Evolutionary conservation across 92 coral and sea anemone genomes (phyloP), one percentile per base, ranked within the genome.

Genomic region (Metridium senile): DNA sequence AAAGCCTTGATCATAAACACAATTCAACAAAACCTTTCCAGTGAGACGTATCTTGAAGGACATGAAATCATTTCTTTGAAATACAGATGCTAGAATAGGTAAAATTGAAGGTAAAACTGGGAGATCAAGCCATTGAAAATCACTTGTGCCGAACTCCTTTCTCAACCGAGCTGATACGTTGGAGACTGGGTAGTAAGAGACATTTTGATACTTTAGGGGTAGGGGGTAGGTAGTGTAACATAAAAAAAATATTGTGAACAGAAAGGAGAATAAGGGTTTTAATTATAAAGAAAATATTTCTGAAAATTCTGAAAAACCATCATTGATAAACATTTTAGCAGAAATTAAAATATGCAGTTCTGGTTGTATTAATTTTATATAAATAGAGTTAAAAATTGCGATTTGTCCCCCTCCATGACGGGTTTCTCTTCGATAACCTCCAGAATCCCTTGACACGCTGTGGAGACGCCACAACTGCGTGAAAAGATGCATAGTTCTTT

Each of bases 1-100:
- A n/a, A 31, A 17, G 51, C 21, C 23, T 46, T 29, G 78, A 73
- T 73, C 68, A 33, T 53, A 33, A 29, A 33, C 26, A 57, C 20
- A 58, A 25, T 58, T 33, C 23, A 73, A 33, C 1, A 34, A 34
- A n/a, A n/a, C n/a, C n/a, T 57, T 26, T 33, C 30, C 28, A 9
- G 10, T 27, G 32, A 23, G 18, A 23, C 43, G 80, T 75, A 62
- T 47, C 62, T 75, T 62, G 22, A 35, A 9, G 34, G 21, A 21
- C 11, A 25, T 26, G 8, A 1, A 58, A 46, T 57, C 71, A 73
- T 73, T 58, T 46, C 78, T 58, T 1, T 33, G 63, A n/a, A 19
- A 58, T 33, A 28, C 29, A 13, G 2, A 28, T 11, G 1, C 13
- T 28, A 31, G 11, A 31, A n/a, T 1, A 63, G 2, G 6, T 29